phyloP scores from a whole-genome alignment of 2,888 invertebrate species.

The Phymatocera aterrima region DNA sequence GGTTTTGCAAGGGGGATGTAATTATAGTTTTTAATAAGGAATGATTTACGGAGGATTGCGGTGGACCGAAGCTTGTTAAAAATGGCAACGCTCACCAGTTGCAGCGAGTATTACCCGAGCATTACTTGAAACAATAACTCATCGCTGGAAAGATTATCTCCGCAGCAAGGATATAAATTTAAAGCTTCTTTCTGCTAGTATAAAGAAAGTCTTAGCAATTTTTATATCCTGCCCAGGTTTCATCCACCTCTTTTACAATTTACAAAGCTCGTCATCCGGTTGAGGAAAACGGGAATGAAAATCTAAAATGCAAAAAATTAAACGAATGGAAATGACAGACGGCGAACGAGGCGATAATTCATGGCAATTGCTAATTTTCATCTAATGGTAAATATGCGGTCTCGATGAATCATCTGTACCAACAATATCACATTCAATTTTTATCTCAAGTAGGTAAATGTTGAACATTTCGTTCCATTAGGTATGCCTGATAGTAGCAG shows the following conservation, averaged over 20 bases:
- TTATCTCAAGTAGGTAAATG: too few species aligned
- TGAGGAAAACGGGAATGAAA: neutral
- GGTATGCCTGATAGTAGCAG: too few species aligned
- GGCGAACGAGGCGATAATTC: too few species aligned
- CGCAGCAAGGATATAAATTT: neutral
- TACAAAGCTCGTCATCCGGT: neutral
- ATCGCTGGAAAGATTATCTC: neutral
- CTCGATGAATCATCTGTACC: too few species aligned
- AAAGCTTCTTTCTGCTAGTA: neutral
- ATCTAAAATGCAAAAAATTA: too few species aligned
- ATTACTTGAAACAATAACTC: conserved; percentile 18
- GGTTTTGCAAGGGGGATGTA: neutral
- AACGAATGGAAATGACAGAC: too few species aligned
- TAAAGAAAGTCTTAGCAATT: neutral
- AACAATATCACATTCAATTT: too few species aligned
- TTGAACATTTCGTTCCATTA: too few species aligned
- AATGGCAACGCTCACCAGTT: neutral
- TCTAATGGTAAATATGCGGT: too few species aligned
- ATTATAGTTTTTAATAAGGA: conserved; percentile 5
- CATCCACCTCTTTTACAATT: neutral
- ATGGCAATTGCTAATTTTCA: too few species aligned
- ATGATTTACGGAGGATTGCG: conserved; percentile 10
- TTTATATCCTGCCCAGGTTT: neutral
- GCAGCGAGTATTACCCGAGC: neutral
- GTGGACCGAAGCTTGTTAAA: neutral